Evolutionary conservation across 1,140 invertebrate genomes (phyloP), one percentile per base, ranked within the genome.

Genomic region (Acromyrmex heyeri): DNA sequence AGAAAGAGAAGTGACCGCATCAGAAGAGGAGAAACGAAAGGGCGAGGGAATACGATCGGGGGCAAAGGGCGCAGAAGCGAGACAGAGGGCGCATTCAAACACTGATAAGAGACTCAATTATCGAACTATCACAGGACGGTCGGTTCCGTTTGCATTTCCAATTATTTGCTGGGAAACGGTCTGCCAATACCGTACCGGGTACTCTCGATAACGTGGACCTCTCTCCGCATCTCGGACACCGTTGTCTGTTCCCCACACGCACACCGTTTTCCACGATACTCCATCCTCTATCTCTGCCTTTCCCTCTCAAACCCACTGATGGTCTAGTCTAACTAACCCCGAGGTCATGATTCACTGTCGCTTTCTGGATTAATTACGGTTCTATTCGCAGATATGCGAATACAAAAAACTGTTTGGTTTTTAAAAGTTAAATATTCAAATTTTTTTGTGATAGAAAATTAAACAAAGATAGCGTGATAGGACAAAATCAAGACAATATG

Each of bases 51-150:
- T 34, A 50, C 55, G 77, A 8, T 4, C 48, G 50, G 76, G 38
- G 59, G 77, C 44, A 62, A 65, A 76, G 72, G 55, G 70, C 72
- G 61, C 59, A 69, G 57, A 69, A 73, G 78, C 61, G 57, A 87
- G 86, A 87, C 55, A 87, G 89, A 90, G 81, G 90, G 90, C 87
- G 83, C 91, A 92, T 93, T 93, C 91, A 91, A 93, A 91, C 87
- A 93, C 92, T 92, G 95, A 95, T 95, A 95, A 95, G 94, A 93
- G 95, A 95, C 94, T 95, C 95, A 95, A 95, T 95, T 95, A 95
- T 95, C 94, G 93, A 95, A 94, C 94, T 94, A 95, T 95, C 94
- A 94, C 92, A 92, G 92, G 85, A 90, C 91, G 91, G 92, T 88
- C 89, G 92, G 92, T 95, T 93, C 94, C 93, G 94, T 94, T 95